Evolutionary conservation across 1,140 invertebrate species (phyloP).

Genomic region (Rhagoletis zephyria): DNA sequence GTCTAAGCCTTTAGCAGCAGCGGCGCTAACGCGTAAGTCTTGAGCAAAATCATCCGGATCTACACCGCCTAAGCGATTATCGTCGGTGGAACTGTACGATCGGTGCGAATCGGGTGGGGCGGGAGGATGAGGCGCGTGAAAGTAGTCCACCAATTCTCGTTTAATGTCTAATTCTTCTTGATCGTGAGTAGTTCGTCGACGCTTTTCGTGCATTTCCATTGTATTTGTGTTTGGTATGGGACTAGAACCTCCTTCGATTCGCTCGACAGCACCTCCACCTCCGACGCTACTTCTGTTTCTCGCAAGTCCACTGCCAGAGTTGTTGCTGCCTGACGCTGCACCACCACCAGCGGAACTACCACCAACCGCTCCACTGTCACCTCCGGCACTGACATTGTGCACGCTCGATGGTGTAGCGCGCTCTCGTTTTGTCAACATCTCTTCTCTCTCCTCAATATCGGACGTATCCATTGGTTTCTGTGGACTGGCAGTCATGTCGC

Average conservation of each 20-base stretch:
- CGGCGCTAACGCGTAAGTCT: conserved; percentile 65
- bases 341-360: conserved; percentile 54
- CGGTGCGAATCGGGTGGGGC: conserved; percentile 68
- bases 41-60: conserved; percentile 66
- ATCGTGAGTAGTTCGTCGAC: conserved; percentile 57
- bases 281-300: conserved; percentile 20
- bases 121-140: conserved; percentile 64
- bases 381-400: conserved; percentile 55
- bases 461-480: conserved; percentile 70
- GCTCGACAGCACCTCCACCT: not conserved
- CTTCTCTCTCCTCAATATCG: conserved; percentile 69
- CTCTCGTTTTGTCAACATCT: conserved; percentile 64
- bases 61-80: conserved; percentile 59
- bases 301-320: conserved; percentile 56
- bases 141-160: conserved; percentile 69
- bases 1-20: conserved; percentile 61
- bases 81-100: conserved; percentile 70
- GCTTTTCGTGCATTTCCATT: conserved; percentile 70
- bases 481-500: conserved; percentile 67
- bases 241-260: conserved; percentile 66
- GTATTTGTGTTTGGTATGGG: conserved; percentile 71
- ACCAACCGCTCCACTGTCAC: conserved; percentile 19
- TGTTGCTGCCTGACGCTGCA: conserved; percentile 55
- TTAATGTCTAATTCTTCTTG: conserved; percentile 67
- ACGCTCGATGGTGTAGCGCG: conserved; percentile 61